Evolutionary conservation across 2,888 invertebrate species (phyloP), one percentile per base, ranked within the genome.

Genomic region (Pardosa pseudoannulata): DNA sequence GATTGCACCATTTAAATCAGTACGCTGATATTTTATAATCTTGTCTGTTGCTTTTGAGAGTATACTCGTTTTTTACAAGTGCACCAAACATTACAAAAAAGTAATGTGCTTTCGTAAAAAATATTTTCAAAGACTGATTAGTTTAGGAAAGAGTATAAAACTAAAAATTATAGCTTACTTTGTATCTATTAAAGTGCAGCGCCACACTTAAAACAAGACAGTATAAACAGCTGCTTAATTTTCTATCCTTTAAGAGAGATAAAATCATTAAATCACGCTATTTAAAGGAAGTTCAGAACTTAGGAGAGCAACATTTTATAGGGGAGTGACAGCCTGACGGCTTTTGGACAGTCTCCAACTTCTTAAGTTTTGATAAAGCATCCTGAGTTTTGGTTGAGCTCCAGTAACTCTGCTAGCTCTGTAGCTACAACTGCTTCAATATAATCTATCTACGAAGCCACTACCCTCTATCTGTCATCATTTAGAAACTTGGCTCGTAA

Each of bases 341-440:
- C 50, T 64, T 72, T 83, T 85, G 85, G 85, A 79, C 65, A 70
- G 32, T 62, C 68, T 79, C 85, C 85, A 85, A 85, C 68, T 79
- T 85, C 85, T 79, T 79, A 74, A 85, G 79, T 85, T 79, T 85
- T 85, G 79, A 85, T 85, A 85, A 79, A 85, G 74, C 76, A 73
- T 85, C 85, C 39, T 32, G 67, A 74, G 68, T 79, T 79, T 85
- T 85, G 85, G 85, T 85, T 74, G 46, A 74, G 78, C 73, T 85
- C 85, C 85, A 85, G 72, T 65, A 36, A 78, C 41, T 62, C 70
- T 82, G 50, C 71, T 13, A 62, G 62, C 32, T 23, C 39, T 65
- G 71, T 39, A 78, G 65, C 36, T 76, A 65, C 64, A 81, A 70
- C 74, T 70, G 56, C 64, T 62, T 32, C 78, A 50, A 68, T 79